Conservation (phyloP, 2,888 invertebrate species). For the Lycia hirtaria region DNA sequence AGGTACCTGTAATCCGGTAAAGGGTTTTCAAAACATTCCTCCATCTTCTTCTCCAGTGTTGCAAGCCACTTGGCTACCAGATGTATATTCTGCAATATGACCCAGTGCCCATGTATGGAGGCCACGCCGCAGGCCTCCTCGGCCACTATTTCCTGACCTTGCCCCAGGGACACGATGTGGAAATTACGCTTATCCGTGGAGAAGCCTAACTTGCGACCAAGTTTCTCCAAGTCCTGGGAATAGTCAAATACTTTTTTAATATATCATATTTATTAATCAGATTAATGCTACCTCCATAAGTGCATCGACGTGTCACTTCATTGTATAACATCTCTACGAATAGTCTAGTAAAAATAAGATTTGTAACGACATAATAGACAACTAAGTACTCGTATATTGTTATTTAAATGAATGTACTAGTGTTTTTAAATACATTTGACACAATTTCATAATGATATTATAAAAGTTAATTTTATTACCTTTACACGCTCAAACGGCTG, state of each 20-base stretch:
- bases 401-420: no score
- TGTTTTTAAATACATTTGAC: no score
- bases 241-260: background rate
- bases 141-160: constrained; percentile 97
- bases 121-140: constrained; percentile 94
- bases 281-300: no score
- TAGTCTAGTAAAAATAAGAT: no score
- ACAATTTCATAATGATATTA: no score
- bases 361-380: no score
- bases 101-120: constrained; percentile 94
- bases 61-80: constrained; percentile 96
- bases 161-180: constrained; percentile 96
- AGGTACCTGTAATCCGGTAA: constrained; percentile 84
- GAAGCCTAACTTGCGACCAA: constrained; percentile 93
- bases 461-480: no score
- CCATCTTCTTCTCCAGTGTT: constrained; percentile 95
- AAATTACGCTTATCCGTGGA: constrained; percentile 92
- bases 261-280: no score
- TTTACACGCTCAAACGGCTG: no score
- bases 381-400: no score
- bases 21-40: constrained; percentile 90
- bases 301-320: no score
- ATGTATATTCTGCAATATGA: constrained; percentile 96
- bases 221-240: constrained; percentile 91
- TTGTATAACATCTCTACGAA: no score